Percentiles rank a stretch among this genome's conserved stretches.
Evolutionary conservation across 2,888 invertebrate species (phyloP).

Genomic region (Athrips mouffetella): DNA sequence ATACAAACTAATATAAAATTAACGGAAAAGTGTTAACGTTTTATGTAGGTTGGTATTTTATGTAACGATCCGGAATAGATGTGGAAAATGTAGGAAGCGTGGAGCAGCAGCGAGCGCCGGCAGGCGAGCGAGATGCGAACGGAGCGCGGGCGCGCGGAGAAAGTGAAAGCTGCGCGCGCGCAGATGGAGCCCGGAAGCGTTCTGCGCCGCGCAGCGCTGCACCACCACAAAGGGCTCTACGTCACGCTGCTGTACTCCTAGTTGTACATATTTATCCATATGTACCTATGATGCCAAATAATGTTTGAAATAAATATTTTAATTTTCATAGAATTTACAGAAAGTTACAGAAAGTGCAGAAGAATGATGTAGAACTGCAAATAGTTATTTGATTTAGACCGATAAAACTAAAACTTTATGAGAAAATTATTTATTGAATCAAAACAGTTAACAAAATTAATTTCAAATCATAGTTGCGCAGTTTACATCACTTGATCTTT

Average conservation of each 20-base stretch:
- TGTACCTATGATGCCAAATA: not conserved
- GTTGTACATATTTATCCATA: too few relatives aligned
- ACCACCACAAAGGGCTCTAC: constrained; percentile 37
- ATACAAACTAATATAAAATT: not conserved
- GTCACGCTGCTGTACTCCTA: constrained; percentile 29
- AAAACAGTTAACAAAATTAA: not conserved
- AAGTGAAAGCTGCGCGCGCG: constrained; percentile 73
- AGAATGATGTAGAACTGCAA: too few relatives aligned
- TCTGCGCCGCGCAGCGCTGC: constrained; percentile 41
- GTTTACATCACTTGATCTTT: not conserved
- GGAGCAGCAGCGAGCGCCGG: constrained; percentile 27
- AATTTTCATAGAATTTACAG: too few relatives aligned
- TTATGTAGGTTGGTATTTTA: constrained; percentile 30
- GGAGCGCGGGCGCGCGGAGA: constrained; percentile 55
- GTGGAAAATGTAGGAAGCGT: constrained; percentile 60
- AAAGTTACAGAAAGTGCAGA: too few relatives aligned
- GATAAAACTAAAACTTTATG: too few relatives aligned
- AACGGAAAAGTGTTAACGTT: not conserved
- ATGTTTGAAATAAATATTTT: too few relatives aligned
- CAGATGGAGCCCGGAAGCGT: constrained; percentile 73
- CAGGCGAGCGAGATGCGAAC: constrained; percentile 57
- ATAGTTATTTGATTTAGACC: too few relatives aligned
- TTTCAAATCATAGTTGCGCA: not conserved
- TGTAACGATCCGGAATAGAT: constrained; percentile 51
- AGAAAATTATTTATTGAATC: too few relatives aligned